Evolutionary conservation across 2,888 invertebrate genomes (phyloP).

Genomic region (Masnerella sp.): DNA sequence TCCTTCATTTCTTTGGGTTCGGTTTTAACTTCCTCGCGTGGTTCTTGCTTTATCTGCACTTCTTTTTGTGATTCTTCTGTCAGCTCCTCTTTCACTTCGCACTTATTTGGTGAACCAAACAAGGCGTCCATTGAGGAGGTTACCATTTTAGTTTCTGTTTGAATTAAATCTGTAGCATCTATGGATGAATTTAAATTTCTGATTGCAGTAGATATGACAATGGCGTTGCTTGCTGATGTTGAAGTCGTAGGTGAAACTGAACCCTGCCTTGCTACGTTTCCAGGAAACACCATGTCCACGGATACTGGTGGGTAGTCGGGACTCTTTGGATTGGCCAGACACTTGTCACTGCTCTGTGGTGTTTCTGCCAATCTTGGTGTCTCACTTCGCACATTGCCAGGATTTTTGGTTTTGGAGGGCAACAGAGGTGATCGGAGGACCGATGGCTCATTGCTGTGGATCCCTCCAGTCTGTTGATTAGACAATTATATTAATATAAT

Average conservation of each 20-base stretch:
- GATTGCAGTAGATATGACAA: conserved; percentile 15
- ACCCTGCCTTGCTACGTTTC: not conserved
- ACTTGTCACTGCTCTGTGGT: conserved; percentile 69
- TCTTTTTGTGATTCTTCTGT: conserved; percentile 7
- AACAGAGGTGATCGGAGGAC: conserved; percentile 49
- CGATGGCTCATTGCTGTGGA: conserved; percentile 20
- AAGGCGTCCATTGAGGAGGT: not conserved
- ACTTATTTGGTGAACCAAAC: not conserved
- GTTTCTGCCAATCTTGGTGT: conserved; percentile 73
- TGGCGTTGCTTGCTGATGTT: too few relatives aligned
- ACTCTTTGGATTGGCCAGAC: conserved; percentile 73
- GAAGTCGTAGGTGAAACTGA: conserved; percentile 22
- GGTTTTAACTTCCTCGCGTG: conserved; percentile 12
- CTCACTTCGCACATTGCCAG: conserved; percentile 69
- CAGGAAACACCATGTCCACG: conserved; percentile 56
- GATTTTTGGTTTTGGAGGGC: conserved; percentile 66
- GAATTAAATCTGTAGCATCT: not conserved
- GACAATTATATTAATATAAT: too few relatives aligned
- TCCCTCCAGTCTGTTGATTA: conserved; percentile 10
- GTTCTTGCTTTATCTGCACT: conserved; percentile 20
- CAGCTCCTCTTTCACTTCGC: conserved; percentile 41
- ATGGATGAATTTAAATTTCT: conserved; percentile 23
- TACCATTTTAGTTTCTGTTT: conserved; percentile 1
- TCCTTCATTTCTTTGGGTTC: conserved; percentile 43
- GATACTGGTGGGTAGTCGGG: conserved; percentile 75